Evolutionary conservation across 2,888 invertebrate species (phyloP), one percentile per base, ranked within the genome.

Genomic region (Volucella bombylans): DNA sequence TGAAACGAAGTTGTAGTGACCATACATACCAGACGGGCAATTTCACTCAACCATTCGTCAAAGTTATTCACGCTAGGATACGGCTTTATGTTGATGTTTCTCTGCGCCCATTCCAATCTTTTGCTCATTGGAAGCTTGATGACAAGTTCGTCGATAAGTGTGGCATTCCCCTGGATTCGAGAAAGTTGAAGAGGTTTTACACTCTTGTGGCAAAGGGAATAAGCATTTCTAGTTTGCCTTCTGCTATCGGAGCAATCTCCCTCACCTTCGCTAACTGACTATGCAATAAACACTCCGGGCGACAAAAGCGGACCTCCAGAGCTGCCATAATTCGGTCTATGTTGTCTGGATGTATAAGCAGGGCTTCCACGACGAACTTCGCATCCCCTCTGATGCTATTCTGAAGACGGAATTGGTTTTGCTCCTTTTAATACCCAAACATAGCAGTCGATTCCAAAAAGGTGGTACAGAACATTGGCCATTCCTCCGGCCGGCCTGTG

Each of bases 391-490:
- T 74, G 14, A 86, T 45, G 41, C 69, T 38, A 57, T 65, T 86
- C n/a, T 78, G 76, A 4, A 83, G 41, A 11, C 65, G 49, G 31
- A 71, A 50, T 45, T 50, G 41, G 54, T 87, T 87, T 54, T 87
- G 77, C 9, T 65, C 14, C 31, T 68, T 69, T 12, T 43, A 57
- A 47, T 67, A 83, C 10, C 39, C 52, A 54, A 76, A 87, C 41
- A 64, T 62, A 4, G 57, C 49, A 1, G 73, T 86, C 14, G 82
- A 78, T 31, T 85, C 77, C 8, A 52, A 14, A 64, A 65, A 85
- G 1, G 71, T 55, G 1, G 65, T 85, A 18, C 59, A 74, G 61
- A 87, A 86, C 69, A 82, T 52, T n/a, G 87, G 81, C 82, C 86
- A 85, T 57, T 86, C 81, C 54, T 82, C 86, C 4, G 81, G 79